Conservation (phyloP, 1,140 invertebrate genomes). For the Pogonognathellus flavescens region DNA sequence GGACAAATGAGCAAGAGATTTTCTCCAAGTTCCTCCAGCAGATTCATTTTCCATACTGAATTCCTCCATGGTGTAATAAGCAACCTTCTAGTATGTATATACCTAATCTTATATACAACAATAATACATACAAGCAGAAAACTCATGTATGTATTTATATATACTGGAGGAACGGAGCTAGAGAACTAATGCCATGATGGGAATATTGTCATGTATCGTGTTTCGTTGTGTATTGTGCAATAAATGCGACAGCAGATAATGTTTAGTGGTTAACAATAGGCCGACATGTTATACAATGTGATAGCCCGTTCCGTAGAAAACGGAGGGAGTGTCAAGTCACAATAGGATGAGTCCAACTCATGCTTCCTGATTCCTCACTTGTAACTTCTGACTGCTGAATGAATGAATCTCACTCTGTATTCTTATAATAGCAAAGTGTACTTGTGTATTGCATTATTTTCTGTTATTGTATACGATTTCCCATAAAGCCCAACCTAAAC, state of each 20-base stretch:
- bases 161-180: too few species aligned
- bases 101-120: not conserved
- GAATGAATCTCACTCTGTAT: too few species aligned
- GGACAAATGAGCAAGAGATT: conserved; percentile 38
- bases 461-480: not conserved
- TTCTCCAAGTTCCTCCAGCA: conserved; percentile 11
- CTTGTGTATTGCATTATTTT: too few species aligned
- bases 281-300: not conserved
- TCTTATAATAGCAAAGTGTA: not conserved
- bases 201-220: conserved; percentile 34
- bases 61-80: too few species aligned
- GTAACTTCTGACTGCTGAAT: too few species aligned
- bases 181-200: not conserved
- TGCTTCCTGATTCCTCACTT: conserved; percentile 1
- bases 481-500: conserved; percentile 28
- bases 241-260: conserved; percentile 19
- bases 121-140: not conserved
- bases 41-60: not conserved
- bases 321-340: conserved; percentile 38
- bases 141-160: not conserved
- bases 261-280: conserved; percentile 30
- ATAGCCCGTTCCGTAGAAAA: not conserved
- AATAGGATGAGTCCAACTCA: conserved; percentile 48
- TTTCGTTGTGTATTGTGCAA: conserved; percentile 10
- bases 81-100: too few species aligned